Base-by-base conservation (phyloP, 2,888 invertebrate genomes). In the Odontocolon sp. region DNA sequence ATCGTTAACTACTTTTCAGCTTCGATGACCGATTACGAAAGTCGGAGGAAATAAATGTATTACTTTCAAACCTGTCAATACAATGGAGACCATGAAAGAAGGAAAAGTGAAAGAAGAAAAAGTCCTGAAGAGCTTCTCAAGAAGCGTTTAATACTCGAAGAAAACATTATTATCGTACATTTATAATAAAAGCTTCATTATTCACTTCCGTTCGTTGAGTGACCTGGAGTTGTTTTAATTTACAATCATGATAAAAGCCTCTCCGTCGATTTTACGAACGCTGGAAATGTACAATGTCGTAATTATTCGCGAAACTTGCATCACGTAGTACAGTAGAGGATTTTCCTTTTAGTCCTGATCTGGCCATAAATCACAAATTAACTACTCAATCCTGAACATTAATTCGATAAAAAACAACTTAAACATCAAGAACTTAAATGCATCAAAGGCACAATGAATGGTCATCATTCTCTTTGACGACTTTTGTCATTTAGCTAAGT, bases 1-100 rank as follows among this genome's bases (percentile, higher is more conserved):
- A 61, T 38, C 38, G 61, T 75, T 70, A 40, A 45, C 28, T 21
- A 63, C 61, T 71, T 76, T 61, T 57, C 61, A 72, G 57, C 61
- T 68, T 63, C 56, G 40, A 50, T 40, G 50, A 63, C 56, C 59
- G 45, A 18, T 56, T 31, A 36, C 40, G 26, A 8, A 8, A 33
- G n/a, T 56, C 38, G 26, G 56, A 47, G 45, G 61, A 11, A 47
- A 14, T 18, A 33, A 38, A 4, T 38, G 40, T 31, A 33, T 8
- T 3, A 23, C 14, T 42, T 9, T 23, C 54, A 50, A 5, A n/a
- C 16, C 23, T 8, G 33, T 0, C n/a, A 14, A 18, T 1, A 4
- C 14, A 11, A 18, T 9, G 2, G 14, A 9, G 8, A 56, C 8
- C 26, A 26, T 59, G 14, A n/a, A 11, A 6, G 26, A 31, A 11